phyloP scores from a whole-genome alignment of 2,113 vertebrate genomes.

The Spizaetus ornatus region DNA sequence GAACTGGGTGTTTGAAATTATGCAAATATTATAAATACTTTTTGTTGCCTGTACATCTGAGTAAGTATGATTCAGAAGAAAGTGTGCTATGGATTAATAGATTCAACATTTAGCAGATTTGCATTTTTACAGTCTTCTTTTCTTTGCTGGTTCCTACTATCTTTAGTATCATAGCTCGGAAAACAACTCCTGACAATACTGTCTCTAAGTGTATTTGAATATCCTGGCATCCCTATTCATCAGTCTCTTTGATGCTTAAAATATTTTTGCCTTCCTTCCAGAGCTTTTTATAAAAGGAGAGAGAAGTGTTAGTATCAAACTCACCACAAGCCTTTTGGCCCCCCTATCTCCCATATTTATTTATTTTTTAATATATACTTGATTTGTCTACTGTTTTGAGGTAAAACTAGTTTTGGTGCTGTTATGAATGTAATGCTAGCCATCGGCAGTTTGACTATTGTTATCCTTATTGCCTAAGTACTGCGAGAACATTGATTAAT shows the following conservation, averaged over 20 bases:
- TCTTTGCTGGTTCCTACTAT: slow-evolving; percentile 70
- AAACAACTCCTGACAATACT: slow-evolving; percentile 73
- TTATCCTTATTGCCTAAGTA: background rate
- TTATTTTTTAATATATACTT: slow-evolving; percentile 17
- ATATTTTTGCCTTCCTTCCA: slow-evolving; percentile 70
- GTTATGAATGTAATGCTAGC: background rate
- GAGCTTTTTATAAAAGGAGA: slow-evolving; percentile 60
- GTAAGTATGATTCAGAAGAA: slow-evolving; percentile 75
- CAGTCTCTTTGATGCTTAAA: slow-evolving; percentile 72
- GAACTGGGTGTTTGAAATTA: slow-evolving; percentile 74
- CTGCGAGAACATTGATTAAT: background rate
- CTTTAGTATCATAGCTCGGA: slow-evolving; percentile 70
- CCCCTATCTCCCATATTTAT: background rate
- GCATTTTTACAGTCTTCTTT: slow-evolving; percentile 72
- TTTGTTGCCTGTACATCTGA: slow-evolving; percentile 73
- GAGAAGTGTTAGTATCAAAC: slow-evolving; percentile 37
- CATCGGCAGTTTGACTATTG: background rate
- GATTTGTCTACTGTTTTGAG: background rate
- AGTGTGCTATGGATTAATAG: slow-evolving; percentile 71
- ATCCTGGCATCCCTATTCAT: slow-evolving; percentile 70
- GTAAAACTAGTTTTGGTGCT: background rate
- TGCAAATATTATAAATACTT: slow-evolving; percentile 76
- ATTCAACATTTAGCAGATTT: slow-evolving; percentile 73
- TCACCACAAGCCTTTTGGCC: slow-evolving; percentile 38
- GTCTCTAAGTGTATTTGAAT: slow-evolving; percentile 72